Base-by-base conservation (phyloP, 2,888 invertebrate species). In the Poecilobothrus nobilitatus region DNA sequence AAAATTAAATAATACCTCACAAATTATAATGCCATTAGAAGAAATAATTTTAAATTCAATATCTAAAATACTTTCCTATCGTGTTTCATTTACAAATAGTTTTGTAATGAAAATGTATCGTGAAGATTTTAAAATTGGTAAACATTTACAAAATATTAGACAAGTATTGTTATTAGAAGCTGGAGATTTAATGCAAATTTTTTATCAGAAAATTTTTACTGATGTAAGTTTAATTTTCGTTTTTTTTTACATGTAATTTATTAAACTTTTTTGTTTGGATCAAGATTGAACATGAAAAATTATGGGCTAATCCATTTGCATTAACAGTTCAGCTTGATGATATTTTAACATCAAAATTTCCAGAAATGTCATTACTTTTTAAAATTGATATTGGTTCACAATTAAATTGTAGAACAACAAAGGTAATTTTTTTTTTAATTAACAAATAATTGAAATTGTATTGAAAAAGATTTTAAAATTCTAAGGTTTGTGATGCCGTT, bases 131-230 rank as follows among this genome's bases (percentile, higher is more conserved):
- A 78, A 79, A 70, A 74, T 86, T 8, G 78, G 80, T 62, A 78
- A 77, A 9, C 83, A 85, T 73, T 75, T 86, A 61, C 79, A 79
- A 62, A 79, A 84, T 67, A 80, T 86, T 76, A 80, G 85, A 41
- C 82, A 80, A 61, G 80, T 86, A 21, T 80, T 84, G 65, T 80
- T 86, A 72, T 80, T 86, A 78, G 84, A 85, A 74, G 81, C 83
- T 3, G 84, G 84, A 65, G 84, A 85, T 73, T 72, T 84, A 20
- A 81, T 85, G 81, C 81, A 83, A 67, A 81, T 81, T 63, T 86
- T 85, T 73, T 84, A 84, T 73, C 80, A 78, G 9, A 77, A 79
- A 37, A 75, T 86, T 63, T 86, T 86, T 73, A 74, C 76, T 2
- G 82, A 84, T 79, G 84, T 84, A 74, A 74, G 68, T 69, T 27